Base-by-base conservation (phyloP, 92 coral and sea anemone genomes). In the Anthopleura xanthogrammica region DNA sequence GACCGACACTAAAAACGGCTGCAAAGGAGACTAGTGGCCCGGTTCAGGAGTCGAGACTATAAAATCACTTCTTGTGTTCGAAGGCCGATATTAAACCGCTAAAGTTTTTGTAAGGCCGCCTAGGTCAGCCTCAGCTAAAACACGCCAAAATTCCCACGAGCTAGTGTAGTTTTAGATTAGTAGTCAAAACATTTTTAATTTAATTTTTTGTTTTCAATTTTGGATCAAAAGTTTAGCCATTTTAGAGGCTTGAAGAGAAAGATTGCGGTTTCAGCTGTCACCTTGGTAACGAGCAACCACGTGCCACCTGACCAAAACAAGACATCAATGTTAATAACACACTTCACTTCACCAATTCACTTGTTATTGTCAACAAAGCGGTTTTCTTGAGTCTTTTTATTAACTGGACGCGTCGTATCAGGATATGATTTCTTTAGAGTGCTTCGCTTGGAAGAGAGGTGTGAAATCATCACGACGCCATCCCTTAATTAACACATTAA, bases 381-480 rank as follows among this genome's bases (percentile, higher is more conserved):
- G 75, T 20, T 79, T 48, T 48, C 17, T 41, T 54, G 23, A 41
- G n/a, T 40, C 57, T 4, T 56, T 74, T 74, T 39, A 83, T 83
- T 76, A 78, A 83, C 86, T 70, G 70, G 41, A 76, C 52, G 62
- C 14, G 72, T 70, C 84, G 46, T 68, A 81, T 81, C 84, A 81
- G 74, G 74, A 23, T 66, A 68, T 81, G 36, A 70, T 81, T 81
- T 81, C 78, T 72, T 80, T 81, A 12, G 58, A 50, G 46, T 52
- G 80, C 46, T 77, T 77, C 19, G 80, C 87, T 83, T 79, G 75
- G 64, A 68, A 90, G 82, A 41, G 80, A 87, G 87, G 86, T 85
- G 93, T 77, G 87, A 85, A 90, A 88, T 66, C 58, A 42, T 75
- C 71, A 75, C 83, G 93, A 90, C 93, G 91, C 91, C 88, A 88